Percentiles rank a stretch among this genome's conserved stretches.
Evolutionary conservation across 2,797 vertebrate species (phyloP).

Genomic region (Aphelocoma californica): DNA sequence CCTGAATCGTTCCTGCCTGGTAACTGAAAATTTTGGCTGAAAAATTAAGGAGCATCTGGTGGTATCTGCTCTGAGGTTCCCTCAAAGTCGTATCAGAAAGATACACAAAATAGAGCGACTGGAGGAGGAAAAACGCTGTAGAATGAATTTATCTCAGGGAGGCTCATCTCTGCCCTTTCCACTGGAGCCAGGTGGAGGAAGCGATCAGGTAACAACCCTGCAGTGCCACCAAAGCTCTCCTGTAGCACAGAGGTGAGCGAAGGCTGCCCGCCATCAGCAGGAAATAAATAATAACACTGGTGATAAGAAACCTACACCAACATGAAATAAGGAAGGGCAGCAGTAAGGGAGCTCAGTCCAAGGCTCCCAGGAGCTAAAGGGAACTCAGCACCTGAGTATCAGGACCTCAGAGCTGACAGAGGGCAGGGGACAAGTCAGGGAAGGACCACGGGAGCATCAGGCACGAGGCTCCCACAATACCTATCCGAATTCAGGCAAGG

Average conservation of each 20-base stretch:
- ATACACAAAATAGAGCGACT: background rate
- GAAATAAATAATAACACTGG: background rate
- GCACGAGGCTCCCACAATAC: background rate
- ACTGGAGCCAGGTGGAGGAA: background rate
- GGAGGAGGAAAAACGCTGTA: background rate
- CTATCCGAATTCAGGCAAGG: background rate
- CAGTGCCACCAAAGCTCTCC: background rate
- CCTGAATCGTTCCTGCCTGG: background rate
- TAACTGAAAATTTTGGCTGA: background rate
- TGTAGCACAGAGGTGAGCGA: background rate
- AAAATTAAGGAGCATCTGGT: background rate
- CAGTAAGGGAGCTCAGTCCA: background rate
- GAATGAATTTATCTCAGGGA: background rate
- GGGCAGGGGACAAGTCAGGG: background rate
- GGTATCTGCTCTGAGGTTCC: background rate
- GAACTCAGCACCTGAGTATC: fast-evolving
- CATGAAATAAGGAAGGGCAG: background rate
- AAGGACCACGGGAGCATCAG: background rate
- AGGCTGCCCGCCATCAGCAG: background rate
- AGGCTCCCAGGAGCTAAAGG: background rate
- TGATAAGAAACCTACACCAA: background rate
- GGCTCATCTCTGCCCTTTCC: background rate
- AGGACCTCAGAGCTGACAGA: background rate
- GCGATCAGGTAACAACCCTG: background rate
- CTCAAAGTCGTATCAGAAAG: background rate